phyloP scores from a whole-genome alignment of 92 coral and sea anemone genomes.

The Paramuricea clavata region DNA sequence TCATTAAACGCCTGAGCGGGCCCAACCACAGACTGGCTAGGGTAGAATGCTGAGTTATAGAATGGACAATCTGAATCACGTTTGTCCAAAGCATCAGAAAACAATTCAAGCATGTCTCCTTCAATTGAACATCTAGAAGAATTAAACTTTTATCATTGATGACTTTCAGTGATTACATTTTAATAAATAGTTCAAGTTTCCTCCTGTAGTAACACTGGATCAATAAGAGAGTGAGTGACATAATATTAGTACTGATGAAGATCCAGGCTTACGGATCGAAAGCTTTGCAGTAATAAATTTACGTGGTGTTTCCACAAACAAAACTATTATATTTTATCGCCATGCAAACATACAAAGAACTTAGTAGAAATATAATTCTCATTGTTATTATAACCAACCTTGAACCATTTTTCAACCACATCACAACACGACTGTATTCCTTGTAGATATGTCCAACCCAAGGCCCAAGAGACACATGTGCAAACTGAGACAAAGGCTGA shows the following conservation, averaged over 20 bases:
- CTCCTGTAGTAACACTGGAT: too few species aligned
- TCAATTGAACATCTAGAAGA: slow-evolving; percentile 80
- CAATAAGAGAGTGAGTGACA: too few species aligned
- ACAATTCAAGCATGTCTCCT: slow-evolving; percentile 84
- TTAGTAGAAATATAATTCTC: too few species aligned
- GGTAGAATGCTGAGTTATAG: slow-evolving; percentile 77
- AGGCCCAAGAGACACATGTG: slow-evolving; percentile 87
- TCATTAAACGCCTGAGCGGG: slow-evolving; percentile 80
- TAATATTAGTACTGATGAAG: too few species aligned
- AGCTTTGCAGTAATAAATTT: too few species aligned
- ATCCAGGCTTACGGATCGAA: too few species aligned
- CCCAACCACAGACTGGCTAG: slow-evolving; percentile 85
- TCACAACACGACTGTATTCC: slow-evolving; percentile 71
- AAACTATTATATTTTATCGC: too few species aligned
- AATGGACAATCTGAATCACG: slow-evolving; percentile 96
- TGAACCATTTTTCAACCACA: slow-evolving; percentile 92
- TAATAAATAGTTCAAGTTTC: too few species aligned
- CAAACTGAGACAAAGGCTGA: slow-evolving; percentile 78
- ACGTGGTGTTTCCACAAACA: too few species aligned
- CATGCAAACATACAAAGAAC: too few species aligned
- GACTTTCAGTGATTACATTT: too few species aligned
- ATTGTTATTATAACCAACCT: slow-evolving; percentile 62
- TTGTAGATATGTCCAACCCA: slow-evolving; percentile 90
- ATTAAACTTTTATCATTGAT: not conserved
- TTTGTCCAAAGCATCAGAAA: slow-evolving; percentile 88